phyloP scores from a whole-genome alignment of 1,140 invertebrate genomes.

The Dendrolimus punctatus region DNA sequence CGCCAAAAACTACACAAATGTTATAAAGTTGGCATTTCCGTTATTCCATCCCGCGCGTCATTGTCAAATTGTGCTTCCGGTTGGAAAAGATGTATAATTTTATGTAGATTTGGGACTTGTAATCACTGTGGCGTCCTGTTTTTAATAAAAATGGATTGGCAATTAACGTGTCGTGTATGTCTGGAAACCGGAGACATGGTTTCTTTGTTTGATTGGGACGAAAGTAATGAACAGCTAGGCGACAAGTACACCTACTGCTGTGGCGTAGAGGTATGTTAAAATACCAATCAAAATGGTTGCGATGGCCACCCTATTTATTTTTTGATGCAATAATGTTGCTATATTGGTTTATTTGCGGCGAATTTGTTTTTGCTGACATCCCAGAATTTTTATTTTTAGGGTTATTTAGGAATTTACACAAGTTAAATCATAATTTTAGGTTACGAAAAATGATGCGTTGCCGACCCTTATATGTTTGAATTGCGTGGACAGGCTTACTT shows the following conservation, averaged over 20 bases:
- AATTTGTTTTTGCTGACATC: constrained; percentile 58
- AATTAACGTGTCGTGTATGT: constrained; percentile 73
- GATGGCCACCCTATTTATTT: constrained; percentile 68
- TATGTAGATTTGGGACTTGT: constrained; percentile 13
- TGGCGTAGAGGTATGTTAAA: constrained; percentile 68
- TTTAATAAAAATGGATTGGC: constrained; percentile 68
- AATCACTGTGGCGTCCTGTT: constrained; percentile 1
- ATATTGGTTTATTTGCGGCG: constrained; percentile 53
- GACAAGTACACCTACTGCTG: constrained; percentile 74
- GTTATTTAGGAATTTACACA: constrained; percentile 10
- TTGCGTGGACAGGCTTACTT: constrained; percentile 66
- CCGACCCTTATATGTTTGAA: constrained; percentile 67
- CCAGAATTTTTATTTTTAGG: constrained; percentile 18
- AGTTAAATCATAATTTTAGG: constrained; percentile 38
- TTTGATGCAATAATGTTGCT: constrained; percentile 67
- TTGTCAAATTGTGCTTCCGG: constrained; percentile 15
- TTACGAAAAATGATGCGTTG: constrained; percentile 59
- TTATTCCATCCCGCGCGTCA: no score
- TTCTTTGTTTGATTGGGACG: constrained; percentile 72
- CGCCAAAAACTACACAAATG: no score
- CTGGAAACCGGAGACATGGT: constrained; percentile 71
- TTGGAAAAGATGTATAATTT: constrained; percentile 12
- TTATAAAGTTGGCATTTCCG: no score
- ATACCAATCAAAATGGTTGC: constrained; percentile 68
- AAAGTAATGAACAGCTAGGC: constrained; percentile 71